Evolutionary conservation across 1,140 invertebrate genomes (phyloP), one percentile per base, ranked within the genome.

Genomic region (Ectropis grisescens): DNA sequence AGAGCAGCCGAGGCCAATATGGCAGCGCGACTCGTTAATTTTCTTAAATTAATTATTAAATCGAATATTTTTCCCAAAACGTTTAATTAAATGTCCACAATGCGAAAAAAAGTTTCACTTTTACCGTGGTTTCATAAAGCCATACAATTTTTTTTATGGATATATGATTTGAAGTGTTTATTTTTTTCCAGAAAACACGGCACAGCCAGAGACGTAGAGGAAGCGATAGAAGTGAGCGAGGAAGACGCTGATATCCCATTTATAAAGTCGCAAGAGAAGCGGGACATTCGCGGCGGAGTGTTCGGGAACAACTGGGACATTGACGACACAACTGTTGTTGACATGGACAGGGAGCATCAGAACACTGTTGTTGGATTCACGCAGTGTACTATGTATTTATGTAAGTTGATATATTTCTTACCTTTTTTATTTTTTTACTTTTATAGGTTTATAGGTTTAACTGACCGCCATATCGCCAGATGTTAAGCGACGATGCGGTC

Each of bases 161-260:
- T n/a, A n/a, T n/a, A n/a, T n/a, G n/a, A n/a, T n/a, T n/a, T n/a
- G n/a, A n/a, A n/a, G n/a, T n/a, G n/a, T n/a, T n/a, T n/a, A n/a
- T n/a, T n/a, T n/a, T n/a, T n/a, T 19, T 19, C 11, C 35, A 76
- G 71, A 10, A 76, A 76, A 35, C 68, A 67, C 33, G 71, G 68
- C 1, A 55, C 50, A 4, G 16, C 39, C 0, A 47, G 55, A 0
- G 58, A 4, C 3, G 57, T 74, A 4, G 72, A 78, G 32, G 67
- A 67, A 26, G 69, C 60, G 0, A 37, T 48, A 8, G 67, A 74
- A 27, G 51, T 71, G 13, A 61, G 49, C 30, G 72, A 71, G 23
- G 52, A 59, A 4, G n/a, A n/a, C n/a, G n/a, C n/a, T n/a, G n/a
- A n/a, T n/a, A 11, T 33, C 9, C 8, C 32, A 14, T 14, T 36